These are phyloP conservation scores for Lipotes vexillifer DNA, from an alignment of 2,113 vertebrate genomes.

Conservation along the genomic window DNA sequence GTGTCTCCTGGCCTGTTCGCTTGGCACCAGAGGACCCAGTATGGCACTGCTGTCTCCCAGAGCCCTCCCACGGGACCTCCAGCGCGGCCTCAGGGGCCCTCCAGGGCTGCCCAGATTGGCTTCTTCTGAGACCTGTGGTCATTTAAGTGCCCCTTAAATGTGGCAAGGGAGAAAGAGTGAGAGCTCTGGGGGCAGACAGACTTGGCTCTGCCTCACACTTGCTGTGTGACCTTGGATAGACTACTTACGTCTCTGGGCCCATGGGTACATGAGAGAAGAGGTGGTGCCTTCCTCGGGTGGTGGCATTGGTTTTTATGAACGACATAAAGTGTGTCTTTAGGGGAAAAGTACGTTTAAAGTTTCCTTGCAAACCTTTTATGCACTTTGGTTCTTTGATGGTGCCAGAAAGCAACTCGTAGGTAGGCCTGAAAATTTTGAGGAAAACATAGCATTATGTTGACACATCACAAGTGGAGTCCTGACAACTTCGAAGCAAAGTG, in stretches of 20 bases:
- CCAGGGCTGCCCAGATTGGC: neutral
- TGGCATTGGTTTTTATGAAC: neutral
- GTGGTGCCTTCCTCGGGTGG: neutral
- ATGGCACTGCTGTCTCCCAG: neutral
- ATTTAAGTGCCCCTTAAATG: neutral
- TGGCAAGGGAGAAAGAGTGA: neutral
- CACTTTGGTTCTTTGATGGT: neutral
- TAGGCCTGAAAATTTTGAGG: neutral
- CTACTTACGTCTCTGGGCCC: neutral
- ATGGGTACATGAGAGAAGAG: accelerated
- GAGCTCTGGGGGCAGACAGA: neutral
- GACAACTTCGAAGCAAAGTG: neutral
- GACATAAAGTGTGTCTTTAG: neutral
- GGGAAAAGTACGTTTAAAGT: neutral
- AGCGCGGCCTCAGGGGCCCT: neutral
- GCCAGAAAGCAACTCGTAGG: neutral
- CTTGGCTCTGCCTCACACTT: neutral
- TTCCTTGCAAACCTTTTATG: neutral
- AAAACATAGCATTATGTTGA: neutral
- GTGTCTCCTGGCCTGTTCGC: neutral
- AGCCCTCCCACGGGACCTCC: neutral
- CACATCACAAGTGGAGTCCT: neutral
- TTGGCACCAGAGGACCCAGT: neutral
- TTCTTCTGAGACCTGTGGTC: neutral
- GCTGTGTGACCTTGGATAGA: neutral